Conservation (phyloP, 2,888 invertebrate genomes). For the Quadriops clusia region DNA sequence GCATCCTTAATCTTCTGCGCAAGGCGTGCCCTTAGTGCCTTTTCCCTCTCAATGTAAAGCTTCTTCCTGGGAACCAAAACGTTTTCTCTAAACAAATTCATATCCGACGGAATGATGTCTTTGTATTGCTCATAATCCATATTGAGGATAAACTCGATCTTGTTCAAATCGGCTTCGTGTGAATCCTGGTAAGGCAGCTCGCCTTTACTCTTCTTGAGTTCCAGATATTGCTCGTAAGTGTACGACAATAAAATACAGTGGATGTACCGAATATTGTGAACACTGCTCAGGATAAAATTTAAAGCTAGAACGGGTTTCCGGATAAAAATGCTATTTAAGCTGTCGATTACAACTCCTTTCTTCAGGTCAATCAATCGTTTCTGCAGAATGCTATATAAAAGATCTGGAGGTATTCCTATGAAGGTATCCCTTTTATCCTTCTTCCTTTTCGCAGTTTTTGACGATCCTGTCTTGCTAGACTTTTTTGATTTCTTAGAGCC, state of each 20-base stretch:
- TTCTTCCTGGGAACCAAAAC: constrained; percentile 19
- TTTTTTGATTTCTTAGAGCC: constrained; percentile 9
- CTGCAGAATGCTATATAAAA: constrained; percentile 22
- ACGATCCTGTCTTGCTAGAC: constrained; percentile 5
- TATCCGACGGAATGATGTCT: constrained; percentile 16
- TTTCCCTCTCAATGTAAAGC: constrained; percentile 8
- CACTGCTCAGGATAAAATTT: constrained; percentile 23
- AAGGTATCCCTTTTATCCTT: constrained; percentile 20
- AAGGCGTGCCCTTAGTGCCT: constrained; percentile 1
- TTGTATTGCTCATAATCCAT: constrained; percentile 20
- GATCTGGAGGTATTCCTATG: constrained; percentile 22
- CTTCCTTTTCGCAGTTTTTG: constrained; percentile 14
- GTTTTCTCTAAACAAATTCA: constrained; percentile 17
- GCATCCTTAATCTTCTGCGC: constrained; percentile 5
- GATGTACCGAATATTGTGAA: constrained; percentile 26
- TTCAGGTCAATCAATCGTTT: constrained; percentile 17
- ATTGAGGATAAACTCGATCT: constrained; percentile 16
- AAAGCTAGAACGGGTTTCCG: constrained; percentile 21
- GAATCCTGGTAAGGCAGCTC: no score
- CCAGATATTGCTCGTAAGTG: constrained; percentile 10
- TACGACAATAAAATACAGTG: constrained; percentile 24
- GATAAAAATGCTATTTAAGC: constrained; percentile 28
- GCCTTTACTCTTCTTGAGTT: no score
- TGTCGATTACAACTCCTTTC: constrained; percentile 27
- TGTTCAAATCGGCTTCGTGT: no score